Evolutionary conservation across 1,140 invertebrate genomes (phyloP), one percentile per base, ranked within the genome.

Genomic region (Lasioglossum albipes): DNA sequence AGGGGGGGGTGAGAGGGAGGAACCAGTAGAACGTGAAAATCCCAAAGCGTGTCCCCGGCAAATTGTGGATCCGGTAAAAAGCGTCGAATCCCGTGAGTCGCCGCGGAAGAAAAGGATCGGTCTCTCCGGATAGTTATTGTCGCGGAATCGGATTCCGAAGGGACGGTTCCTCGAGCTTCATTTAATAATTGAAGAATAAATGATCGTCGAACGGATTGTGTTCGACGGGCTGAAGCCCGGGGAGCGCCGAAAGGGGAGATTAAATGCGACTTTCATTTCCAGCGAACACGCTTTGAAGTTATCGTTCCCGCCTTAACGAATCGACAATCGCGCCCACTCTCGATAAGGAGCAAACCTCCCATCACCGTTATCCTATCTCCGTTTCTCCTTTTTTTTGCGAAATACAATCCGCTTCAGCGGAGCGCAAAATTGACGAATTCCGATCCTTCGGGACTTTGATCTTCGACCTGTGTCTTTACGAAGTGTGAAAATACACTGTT

Each of bases 131-230:
- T 36, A 76, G 65, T 76, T 76, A 69, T 68, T 27, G n/a, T 67
- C 65, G 65, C 13, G 13, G 62, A 77, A 77, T 52, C 75, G 41
- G 75, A 69, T 77, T 62, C 16, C 42, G n/a, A 27, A 27, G 59
- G 7, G 59, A 27, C 7, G 59, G 59, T 61, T n/a, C 22, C 59
- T 20, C 2, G 36, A 27, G 16, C 36, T 42, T 57, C 20, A 1
- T 22, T 42, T 12, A 27, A 79, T 54, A 79, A 65, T 79, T 9
- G 20, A 13, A 4, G 45, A n/a, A 64, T 6, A 45, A 76, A 68
- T 22, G 16, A 54, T 49, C 45, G 16, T 41, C 2, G 16, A 69
- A 69, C 22, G 2, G 5, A 16, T 49, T 36, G 36, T 49, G 45
- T 49, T 49, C 5, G 16, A 41, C 31, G 7, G 9, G 9, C 7